Conservation (phyloP, 2,113 vertebrate genomes). For the Protobothrops flavoviridis region DNA sequence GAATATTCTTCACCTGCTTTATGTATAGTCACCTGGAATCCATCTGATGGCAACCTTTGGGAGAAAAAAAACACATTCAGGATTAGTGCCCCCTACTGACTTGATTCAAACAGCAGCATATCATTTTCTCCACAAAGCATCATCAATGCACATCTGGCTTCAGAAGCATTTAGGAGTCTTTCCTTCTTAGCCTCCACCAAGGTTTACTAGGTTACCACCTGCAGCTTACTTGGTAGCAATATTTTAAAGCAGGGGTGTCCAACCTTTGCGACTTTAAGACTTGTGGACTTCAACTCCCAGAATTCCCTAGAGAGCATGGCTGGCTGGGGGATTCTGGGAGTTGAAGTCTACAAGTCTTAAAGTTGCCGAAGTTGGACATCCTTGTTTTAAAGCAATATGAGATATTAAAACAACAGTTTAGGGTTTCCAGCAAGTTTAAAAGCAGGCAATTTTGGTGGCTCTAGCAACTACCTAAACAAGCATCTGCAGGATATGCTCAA, state of each 20-base stretch:
- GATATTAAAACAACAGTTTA: not conserved
- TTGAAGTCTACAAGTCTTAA: no score
- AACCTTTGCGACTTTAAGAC: not conserved
- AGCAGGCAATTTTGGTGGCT: not conserved
- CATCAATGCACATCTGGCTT: not conserved
- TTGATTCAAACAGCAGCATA: not conserved
- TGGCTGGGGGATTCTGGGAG: no score
- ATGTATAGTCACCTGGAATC: not conserved
- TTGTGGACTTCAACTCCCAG: no score
- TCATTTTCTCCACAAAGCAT: not conserved
- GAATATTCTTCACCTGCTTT: not conserved
- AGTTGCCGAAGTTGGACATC: no score
- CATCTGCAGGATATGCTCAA: not conserved
- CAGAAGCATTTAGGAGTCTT: not conserved
- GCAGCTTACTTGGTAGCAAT: not conserved
- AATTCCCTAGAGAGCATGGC: no score
- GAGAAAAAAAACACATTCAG: not conserved
- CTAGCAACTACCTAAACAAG: not conserved
- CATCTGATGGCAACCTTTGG: not conserved
- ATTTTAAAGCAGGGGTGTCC: not conserved
- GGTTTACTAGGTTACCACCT: not conserved
- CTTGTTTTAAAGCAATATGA: not conserved
- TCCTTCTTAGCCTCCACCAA: not conserved
- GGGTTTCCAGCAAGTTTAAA: not conserved
- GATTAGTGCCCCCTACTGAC: not conserved